Evolutionary conservation across 2,797 vertebrate genomes (phyloP).

Genomic region (Hypotaenidia philippensis): DNA sequence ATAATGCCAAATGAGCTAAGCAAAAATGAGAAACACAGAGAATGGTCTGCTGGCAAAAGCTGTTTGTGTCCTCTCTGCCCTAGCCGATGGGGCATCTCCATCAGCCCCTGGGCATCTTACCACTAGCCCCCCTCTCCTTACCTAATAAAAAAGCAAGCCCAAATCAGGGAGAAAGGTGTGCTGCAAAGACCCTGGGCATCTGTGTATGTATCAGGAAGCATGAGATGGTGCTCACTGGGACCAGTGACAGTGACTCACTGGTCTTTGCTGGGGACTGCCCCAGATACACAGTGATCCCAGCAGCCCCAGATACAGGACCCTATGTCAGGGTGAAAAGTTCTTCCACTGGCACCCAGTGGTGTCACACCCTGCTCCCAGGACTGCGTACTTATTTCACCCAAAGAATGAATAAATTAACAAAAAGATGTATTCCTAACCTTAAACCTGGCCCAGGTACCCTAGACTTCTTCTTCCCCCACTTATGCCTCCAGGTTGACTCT

Average conservation of each 20-base stretch:
- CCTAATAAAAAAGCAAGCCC: background rate
- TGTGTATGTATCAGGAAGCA: background rate
- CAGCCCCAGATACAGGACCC: background rate
- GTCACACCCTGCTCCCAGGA: background rate
- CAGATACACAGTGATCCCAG: background rate
- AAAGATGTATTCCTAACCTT: background rate
- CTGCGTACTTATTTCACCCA: background rate
- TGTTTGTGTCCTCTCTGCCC: background rate
- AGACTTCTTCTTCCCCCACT: background rate
- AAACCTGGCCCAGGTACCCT: background rate
- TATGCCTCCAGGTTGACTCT: background rate
- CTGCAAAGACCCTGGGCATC: background rate
- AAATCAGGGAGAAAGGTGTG: background rate
- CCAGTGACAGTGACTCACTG: fast-evolving
- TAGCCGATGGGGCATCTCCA: background rate
- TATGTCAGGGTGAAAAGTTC: background rate
- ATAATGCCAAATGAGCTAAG: background rate
- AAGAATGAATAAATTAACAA: background rate
- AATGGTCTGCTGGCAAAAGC: background rate
- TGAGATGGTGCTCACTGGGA: background rate
- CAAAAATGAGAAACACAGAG: background rate
- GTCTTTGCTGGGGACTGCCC: background rate
- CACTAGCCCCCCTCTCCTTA: background rate
- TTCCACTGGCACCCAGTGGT: background rate
- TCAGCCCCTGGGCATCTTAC: background rate